Conservation (phyloP, 2,888 invertebrate genomes). For the Trachelus troglodyta region DNA sequence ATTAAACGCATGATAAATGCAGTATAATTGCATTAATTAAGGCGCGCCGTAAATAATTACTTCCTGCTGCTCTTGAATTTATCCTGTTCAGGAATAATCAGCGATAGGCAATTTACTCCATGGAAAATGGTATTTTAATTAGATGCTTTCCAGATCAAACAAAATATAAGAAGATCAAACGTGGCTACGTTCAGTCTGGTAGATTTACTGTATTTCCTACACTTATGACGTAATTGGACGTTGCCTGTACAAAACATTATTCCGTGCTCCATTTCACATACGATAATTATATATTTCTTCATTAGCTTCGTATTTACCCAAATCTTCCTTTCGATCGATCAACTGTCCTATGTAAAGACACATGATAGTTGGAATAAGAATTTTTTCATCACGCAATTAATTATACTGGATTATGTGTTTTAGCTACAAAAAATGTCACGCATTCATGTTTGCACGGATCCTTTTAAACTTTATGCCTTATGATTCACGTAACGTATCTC, state of each 20-base stretch:
- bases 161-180: background rate
- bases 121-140: background rate
- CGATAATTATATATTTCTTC: background rate
- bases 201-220: background rate
- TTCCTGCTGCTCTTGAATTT: background rate
- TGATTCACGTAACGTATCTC: background rate
- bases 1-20: background rate
- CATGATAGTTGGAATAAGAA: background rate
- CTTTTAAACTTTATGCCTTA: no score
- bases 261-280: no score
- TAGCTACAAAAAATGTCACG: background rate
- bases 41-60: background rate
- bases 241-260: no score
- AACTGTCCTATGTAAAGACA: background rate
- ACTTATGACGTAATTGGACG: no score
- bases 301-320: background rate
- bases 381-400: background rate
- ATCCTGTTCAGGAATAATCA: background rate
- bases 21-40: background rate
- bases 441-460: background rate
- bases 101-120: background rate
- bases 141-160: background rate
- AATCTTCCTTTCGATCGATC: background rate
- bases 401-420: background rate
- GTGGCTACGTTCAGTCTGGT: background rate